Evolutionary conservation across 1,140 invertebrate genomes (phyloP).

Genomic region (Drosophila prosaltans): DNA sequence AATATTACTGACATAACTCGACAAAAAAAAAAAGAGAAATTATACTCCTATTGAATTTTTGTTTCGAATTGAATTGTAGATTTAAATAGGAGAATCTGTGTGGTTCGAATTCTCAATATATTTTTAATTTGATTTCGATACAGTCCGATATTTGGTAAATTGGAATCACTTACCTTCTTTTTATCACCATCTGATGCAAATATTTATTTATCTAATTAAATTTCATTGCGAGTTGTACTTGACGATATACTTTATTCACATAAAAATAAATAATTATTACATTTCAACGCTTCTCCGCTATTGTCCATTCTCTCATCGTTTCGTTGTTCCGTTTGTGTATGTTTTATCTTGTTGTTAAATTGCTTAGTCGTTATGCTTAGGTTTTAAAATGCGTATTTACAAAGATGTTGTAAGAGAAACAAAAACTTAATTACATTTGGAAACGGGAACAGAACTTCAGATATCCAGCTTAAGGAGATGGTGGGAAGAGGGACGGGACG

Average conservation of each 20-base stretch:
- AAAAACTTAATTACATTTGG: conserved; percentile 56
- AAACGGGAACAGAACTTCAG: conserved; percentile 28
- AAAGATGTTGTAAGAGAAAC: conserved; percentile 64
- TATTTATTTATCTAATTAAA: not conserved
- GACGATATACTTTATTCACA: conserved; percentile 78
- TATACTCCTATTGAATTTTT: not conserved
- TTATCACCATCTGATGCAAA: not conserved
- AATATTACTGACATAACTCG: conserved; percentile 75
- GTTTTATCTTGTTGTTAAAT: conserved; percentile 27
- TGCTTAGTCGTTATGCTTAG: conserved; percentile 60
- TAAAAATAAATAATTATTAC: conserved; percentile 80
- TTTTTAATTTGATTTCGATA: too few species aligned
- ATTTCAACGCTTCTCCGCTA: conserved; percentile 54
- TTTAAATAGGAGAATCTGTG: too few species aligned
- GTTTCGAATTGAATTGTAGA: too few species aligned
- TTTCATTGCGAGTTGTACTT: conserved; percentile 45
- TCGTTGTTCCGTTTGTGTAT: conserved; percentile 20
- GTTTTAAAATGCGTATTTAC: conserved; percentile 73
- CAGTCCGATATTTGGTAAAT: too few species aligned
- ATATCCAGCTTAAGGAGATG: conserved; percentile 27
- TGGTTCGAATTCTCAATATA: too few species aligned
- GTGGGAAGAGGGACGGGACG: conserved; percentile 34
- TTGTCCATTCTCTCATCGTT: conserved; percentile 23
- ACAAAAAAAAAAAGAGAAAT: conserved; percentile 5
- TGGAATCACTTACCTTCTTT: not conserved